Evolutionary conservation across 2,888 invertebrate genomes (phyloP), one percentile per base, ranked within the genome.

Genomic region (Lobophora halterata): DNA sequence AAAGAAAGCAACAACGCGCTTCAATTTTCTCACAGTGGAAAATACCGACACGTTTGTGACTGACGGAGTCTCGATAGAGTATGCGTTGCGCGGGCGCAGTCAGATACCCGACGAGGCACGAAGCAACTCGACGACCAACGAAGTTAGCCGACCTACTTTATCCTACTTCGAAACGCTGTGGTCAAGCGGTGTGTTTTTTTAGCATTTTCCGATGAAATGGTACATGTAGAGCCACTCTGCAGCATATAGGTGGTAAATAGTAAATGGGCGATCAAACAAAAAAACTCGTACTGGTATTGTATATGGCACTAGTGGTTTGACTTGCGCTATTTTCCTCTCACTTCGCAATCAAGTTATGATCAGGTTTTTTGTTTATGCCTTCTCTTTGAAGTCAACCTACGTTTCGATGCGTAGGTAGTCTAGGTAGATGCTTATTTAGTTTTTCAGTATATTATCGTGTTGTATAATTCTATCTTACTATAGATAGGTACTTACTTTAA

Each of bases 201-300:
- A 69, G 61, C 74, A 81, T 85, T 86, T 86, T 85, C 83, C 82
- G 72, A 77, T 79, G 79, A 83, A 83, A 78, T 75, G 68, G 68
- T 66, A 66, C 65, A 57, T 56, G 56, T n/a, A n/a, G n/a, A n/a
- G n/a, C n/a, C n/a, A n/a, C 49, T 43, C 52, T 53, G 48, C 46
- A 50, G 45, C 53, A 57, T 51, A 46, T 57, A 53, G 47, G 44
- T 55, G 57, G 58, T 61, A 49, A 52, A 60, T 55, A 56, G 58
- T 61, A 49, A 52, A 60, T 59, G 54, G 58, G 48, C 47, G 59
- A 49, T 47, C 52, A 33, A 45, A 60, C 50, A 79, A 78, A 79
- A n/a, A n/a, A 78, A 64, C 52, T 19, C 28, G 43, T 36, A 19
- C 2, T 7, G 8, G 5, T 21, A 21, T n/a, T 5, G 9, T 23